A percentile compares a stretch with the other conserved stretches of the same genome.
Conservation (phyloP, 2,888 invertebrate species). For the Scaeva pyrastri region DNA sequence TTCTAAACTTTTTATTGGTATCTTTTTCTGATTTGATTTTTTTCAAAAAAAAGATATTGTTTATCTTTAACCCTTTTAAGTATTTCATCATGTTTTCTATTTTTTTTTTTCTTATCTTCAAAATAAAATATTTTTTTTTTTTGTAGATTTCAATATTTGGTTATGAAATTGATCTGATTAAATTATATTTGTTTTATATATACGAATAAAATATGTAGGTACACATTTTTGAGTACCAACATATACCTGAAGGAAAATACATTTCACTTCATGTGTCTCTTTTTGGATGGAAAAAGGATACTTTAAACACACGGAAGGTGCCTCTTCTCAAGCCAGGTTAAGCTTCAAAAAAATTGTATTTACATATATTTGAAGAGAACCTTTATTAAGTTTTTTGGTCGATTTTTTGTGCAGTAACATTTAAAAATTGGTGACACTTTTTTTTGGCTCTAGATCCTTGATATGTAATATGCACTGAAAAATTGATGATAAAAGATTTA, state of each 20-base stretch:
- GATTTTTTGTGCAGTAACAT: no score
- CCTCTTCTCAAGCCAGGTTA: no score
- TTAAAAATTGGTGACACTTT: no score
- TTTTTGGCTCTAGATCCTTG: no score
- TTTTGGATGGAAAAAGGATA: no score
- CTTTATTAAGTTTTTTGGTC: no score
- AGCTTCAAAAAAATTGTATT: no score
- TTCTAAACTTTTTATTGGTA: constrained; percentile 3
- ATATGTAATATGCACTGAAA: no score
- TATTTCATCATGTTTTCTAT: constrained; percentile 16
- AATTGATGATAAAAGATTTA: no score
- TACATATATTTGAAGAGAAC: no score
- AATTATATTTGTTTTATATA: constrained; percentile 8
- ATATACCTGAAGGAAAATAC: background rate
- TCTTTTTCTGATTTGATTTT: background rate
- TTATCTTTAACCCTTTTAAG: constrained; percentile 18
- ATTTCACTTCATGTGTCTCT: background rate
- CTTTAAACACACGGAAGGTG: no score
- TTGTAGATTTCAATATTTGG: constrained; percentile 19
- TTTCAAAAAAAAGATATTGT: background rate
- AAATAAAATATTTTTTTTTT: constrained; percentile 8
- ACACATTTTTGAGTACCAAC: no score
- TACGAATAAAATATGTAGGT: background rate
- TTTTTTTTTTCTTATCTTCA: constrained; percentile 1
- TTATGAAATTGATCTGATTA: constrained; percentile 28